Percentiles rank a stretch among this genome's conserved stretches.
These are phyloP conservation scores for Macroramphosus scolopax DNA, from an alignment of 2,797 vertebrate genomes.

Conservation along the genomic window DNA sequence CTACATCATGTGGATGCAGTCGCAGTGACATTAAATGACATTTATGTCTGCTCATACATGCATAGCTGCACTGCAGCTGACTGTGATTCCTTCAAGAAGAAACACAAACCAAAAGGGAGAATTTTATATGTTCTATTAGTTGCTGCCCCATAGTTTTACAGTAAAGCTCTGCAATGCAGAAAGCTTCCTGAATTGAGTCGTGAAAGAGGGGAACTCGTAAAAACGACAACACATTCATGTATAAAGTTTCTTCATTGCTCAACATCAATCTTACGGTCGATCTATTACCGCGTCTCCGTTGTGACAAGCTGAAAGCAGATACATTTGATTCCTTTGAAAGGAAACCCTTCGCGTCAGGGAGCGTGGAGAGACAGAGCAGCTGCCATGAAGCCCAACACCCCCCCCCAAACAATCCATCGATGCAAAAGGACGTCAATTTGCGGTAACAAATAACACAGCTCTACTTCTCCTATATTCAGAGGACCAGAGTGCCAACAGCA, in stretches of 20 bases:
- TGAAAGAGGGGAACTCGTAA: constrained; percentile 6
- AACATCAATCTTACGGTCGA: constrained; percentile 51
- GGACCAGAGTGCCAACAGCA: constrained; percentile 28
- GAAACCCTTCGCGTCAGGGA: constrained; percentile 46
- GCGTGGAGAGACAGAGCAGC: constrained; percentile 58
- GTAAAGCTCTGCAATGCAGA: no score
- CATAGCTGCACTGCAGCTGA: no score
- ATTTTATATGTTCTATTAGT: no score
- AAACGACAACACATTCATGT: constrained; percentile 2
- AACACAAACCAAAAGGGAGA: no score
- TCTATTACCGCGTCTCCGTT: constrained; percentile 51
- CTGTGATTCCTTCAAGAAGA: no score
- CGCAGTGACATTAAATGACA: no score
- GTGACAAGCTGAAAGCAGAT: constrained; percentile 55
- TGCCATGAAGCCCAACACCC: constrained; percentile 51
- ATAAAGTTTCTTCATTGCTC: no score
- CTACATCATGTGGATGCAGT: no score
- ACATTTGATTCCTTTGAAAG: constrained; percentile 60
- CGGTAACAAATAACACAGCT: constrained; percentile 57
- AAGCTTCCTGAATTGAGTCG: no score
- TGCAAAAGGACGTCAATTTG: constrained; percentile 62
- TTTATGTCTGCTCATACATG: no score
- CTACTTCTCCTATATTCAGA: constrained; percentile 37
- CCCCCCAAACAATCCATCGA: constrained; percentile 54
- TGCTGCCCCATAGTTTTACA: no score